phyloP scores from a whole-genome alignment of 2,113 vertebrate species.

The Pangasianodon gigas region DNA sequence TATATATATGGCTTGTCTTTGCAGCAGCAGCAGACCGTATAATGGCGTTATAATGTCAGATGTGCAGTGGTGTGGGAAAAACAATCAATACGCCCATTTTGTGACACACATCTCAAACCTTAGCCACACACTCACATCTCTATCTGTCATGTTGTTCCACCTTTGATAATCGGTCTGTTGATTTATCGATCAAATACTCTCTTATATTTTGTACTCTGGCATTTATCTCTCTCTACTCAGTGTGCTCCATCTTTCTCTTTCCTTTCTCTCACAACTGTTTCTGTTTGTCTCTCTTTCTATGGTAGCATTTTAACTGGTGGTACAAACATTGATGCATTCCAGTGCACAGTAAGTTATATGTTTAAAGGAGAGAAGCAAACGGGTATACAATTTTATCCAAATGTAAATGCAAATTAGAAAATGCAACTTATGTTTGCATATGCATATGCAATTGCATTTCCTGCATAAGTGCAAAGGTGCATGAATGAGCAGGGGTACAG shows the following conservation, averaged over 20 bases:
- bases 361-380: background rate
- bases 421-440: background rate
- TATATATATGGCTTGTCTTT: background rate
- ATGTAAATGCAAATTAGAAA: background rate
- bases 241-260: background rate
- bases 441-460: background rate
- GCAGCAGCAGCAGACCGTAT: background rate
- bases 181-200: slow-evolving; percentile 27
- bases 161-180: slow-evolving; percentile 26
- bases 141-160: background rate
- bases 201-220: slow-evolving; percentile 4
- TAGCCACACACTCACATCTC: background rate
- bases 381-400: no score
- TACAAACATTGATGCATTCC: background rate
- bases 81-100: slow-evolving; percentile 5
- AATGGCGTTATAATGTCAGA: slow-evolving; percentile 18
- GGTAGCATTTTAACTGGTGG: background rate
- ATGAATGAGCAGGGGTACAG: background rate
- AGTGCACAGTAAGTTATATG: background rate
- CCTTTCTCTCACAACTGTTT: slow-evolving; percentile 7
- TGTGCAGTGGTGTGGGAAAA: background rate
- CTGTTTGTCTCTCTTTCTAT: background rate
- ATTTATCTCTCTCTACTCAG: background rate
- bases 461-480: background rate
- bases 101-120: background rate